phyloP scores from a whole-genome alignment of 2,797 vertebrate species.

The Paratrypauchen microcephalus region DNA sequence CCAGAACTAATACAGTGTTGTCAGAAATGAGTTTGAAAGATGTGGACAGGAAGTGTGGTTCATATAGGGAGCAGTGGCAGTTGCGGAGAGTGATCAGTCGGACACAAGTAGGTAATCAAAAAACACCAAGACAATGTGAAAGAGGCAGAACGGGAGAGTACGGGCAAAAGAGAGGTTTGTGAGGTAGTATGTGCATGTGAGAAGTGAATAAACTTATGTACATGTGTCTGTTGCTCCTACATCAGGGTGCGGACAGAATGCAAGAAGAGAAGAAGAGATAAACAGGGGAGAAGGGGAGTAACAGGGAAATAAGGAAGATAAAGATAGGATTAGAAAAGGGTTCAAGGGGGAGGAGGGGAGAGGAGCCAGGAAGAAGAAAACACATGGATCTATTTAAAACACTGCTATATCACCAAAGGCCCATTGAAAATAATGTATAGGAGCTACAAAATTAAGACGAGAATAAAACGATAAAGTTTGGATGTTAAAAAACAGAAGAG shows the following conservation, averaged over 20 bases:
- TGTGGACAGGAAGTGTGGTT: conserved; percentile 69
- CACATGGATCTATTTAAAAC: conserved; percentile 79
- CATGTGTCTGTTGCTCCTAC: conserved; percentile 78
- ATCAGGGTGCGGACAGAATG: conserved; percentile 78
- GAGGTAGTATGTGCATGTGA: conserved; percentile 79
- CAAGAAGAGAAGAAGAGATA: conserved; percentile 54
- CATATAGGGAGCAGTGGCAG: conserved; percentile 67
- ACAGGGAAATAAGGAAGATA: conserved; percentile 58
- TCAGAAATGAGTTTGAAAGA: conserved; percentile 65
- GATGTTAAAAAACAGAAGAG: conserved; percentile 50
- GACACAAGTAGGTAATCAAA: conserved; percentile 64
- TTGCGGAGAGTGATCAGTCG: conserved; percentile 72
- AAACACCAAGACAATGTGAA: conserved; percentile 76
- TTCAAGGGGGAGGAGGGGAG: conserved; percentile 50
- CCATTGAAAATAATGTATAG: conserved; percentile 66
- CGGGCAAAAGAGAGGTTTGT: conserved; percentile 72
- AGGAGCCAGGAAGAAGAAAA: conserved; percentile 73
- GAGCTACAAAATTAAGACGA: conserved; percentile 53
- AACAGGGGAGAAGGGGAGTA: conserved; percentile 46
- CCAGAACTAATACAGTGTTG: conserved; percentile 73
- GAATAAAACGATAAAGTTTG: conserved; percentile 34
- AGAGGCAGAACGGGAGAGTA: conserved; percentile 69
- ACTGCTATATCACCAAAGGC: conserved; percentile 73
- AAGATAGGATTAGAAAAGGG: conserved; percentile 66
- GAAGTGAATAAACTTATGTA: conserved; percentile 79